Percentiles rank a stretch among this genome's conserved stretches.
These are phyloP conservation scores for Etheostoma nigrum DNA, from an alignment of 2,797 vertebrate species.

Conservation along the genomic window DNA sequence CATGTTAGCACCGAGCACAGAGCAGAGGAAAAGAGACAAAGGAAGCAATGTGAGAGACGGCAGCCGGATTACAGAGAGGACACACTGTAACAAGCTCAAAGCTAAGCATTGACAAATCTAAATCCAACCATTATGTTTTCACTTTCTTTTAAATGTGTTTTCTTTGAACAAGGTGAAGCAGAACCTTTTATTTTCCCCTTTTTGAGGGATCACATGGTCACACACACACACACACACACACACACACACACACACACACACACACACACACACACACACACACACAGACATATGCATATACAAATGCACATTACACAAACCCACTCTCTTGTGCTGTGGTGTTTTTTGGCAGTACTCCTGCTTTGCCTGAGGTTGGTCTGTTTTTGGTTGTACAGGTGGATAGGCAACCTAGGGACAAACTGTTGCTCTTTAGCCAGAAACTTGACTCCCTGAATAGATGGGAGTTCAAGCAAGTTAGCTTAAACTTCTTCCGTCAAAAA, in stretches of 20 bases:
- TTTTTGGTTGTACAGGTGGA: slow-evolving; percentile 55
- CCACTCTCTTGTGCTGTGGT: slow-evolving; percentile 29
- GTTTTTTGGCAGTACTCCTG: slow-evolving; percentile 52
- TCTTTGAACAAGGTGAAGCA: slow-evolving; percentile 49
- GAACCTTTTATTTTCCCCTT: slow-evolving; percentile 37
- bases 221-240: slow-evolving; percentile 1
- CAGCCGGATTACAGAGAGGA: slow-evolving; percentile 61
- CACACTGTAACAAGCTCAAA: slow-evolving; percentile 62
- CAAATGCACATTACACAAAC: slow-evolving; percentile 30
- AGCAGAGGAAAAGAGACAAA: slow-evolving; percentile 65
- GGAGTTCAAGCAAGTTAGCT: slow-evolving; percentile 53
- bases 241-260: slow-evolving; percentile 1
- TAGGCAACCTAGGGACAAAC: slow-evolving; percentile 49
- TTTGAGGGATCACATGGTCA: slow-evolving; percentile 35
- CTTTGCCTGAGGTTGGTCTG: slow-evolving; percentile 54
- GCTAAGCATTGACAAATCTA: slow-evolving; percentile 64
- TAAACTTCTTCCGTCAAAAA: slow-evolving; percentile 35
- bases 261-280: neutral
- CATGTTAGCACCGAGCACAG: slow-evolving; percentile 51
- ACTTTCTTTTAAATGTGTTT: slow-evolving; percentile 48
- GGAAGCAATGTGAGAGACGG: slow-evolving; percentile 57
- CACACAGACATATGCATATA: slow-evolving; percentile 9
- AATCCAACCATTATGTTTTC: slow-evolving; percentile 61
- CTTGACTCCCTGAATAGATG: slow-evolving; percentile 29
- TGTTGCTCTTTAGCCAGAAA: slow-evolving; percentile 44